Conservation (phyloP, 2,113 vertebrate species). For the Pungitius pungitius region DNA sequence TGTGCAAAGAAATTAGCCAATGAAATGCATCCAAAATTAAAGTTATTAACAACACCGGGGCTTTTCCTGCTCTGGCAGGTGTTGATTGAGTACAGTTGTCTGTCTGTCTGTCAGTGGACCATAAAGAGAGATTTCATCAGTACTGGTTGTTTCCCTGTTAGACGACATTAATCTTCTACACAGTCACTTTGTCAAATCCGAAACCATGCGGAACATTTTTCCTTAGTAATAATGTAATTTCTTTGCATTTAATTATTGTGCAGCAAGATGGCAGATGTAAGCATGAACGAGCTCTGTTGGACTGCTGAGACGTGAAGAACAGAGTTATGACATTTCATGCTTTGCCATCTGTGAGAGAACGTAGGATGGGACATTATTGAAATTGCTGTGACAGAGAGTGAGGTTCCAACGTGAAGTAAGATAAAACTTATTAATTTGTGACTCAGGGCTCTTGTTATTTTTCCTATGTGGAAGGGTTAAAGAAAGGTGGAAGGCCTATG, state of each 20-base stretch:
- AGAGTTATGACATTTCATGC: slow-evolving; percentile 35
- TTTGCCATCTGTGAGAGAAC: slow-evolving; percentile 26
- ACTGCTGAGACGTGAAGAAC: slow-evolving; percentile 28
- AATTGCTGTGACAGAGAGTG: slow-evolving; percentile 28
- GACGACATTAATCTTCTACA: slow-evolving; percentile 54
- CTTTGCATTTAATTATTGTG: slow-evolving; percentile 64
- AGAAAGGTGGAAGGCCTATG: not conserved
- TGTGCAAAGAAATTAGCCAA: not conserved
- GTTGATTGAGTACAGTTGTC: slow-evolving; percentile 2
- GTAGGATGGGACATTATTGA: slow-evolving; percentile 29
- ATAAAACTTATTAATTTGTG: slow-evolving; percentile 32
- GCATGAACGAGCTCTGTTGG: slow-evolving; percentile 34
- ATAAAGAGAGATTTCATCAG: slow-evolving; percentile 37
- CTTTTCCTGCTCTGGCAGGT: slow-evolving; percentile 2
- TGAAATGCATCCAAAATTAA: not conserved
- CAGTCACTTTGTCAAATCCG: slow-evolving; percentile 45
- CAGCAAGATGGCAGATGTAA: slow-evolving; percentile 44
- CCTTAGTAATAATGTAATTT: slow-evolving; percentile 61
- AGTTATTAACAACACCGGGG: slow-evolving; percentile 10
- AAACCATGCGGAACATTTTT: slow-evolving; percentile 49
- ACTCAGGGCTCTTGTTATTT: not conserved
- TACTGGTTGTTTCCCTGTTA: not conserved
- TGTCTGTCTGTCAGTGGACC: slow-evolving; percentile 11
- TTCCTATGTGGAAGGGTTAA: not conserved
- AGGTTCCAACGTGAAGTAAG: slow-evolving; percentile 11